Evolutionary conservation across 2,888 invertebrate species (phyloP).

Genomic region (Rhorus exstirpatorius): DNA sequence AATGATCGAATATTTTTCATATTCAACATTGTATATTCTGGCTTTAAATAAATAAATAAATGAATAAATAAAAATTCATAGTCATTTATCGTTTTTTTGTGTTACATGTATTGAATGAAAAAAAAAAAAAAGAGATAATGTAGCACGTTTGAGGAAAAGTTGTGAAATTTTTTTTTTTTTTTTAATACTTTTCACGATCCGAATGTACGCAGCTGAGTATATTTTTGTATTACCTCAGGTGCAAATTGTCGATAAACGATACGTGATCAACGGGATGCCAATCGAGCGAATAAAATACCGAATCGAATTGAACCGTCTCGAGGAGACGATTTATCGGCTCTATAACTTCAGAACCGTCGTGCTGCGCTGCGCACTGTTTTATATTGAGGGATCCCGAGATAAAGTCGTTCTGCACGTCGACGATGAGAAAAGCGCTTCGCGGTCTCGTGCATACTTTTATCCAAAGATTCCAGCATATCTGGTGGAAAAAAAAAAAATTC

Average conservation of each 20-base stretch:
- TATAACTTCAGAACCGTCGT: slow-evolving; percentile 96
- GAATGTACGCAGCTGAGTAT: not conserved
- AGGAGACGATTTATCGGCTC: slow-evolving; percentile 96
- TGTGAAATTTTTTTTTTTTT: too few relatives aligned
- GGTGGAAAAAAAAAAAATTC: not conserved
- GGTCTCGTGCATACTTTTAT: slow-evolving; percentile 93
- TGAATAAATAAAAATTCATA: too few relatives aligned
- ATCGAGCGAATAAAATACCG: slow-evolving; percentile 97
- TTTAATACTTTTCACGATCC: not conserved
- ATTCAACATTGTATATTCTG: too few relatives aligned
- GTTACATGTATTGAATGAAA: too few relatives aligned
- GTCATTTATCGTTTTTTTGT: too few relatives aligned
- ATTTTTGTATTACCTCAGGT: slow-evolving; percentile 79
- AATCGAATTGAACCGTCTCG: slow-evolving; percentile 93
- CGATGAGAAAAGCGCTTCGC: slow-evolving; percentile 95
- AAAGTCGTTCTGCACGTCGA: slow-evolving; percentile 99
- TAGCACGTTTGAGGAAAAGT: too few relatives aligned
- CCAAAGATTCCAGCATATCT: slow-evolving; percentile 96
- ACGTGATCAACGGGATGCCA: slow-evolving; percentile 99
- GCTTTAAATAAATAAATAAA: too few relatives aligned
- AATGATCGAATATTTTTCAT: too few relatives aligned
- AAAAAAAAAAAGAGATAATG: not conserved
- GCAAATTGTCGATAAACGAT: slow-evolving; percentile 97
- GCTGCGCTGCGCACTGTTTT: slow-evolving; percentile 96
- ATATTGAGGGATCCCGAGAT: slow-evolving; percentile 97